Base-by-base conservation (phyloP, 2,797 vertebrate genomes). In the Falco cherrug region DNA sequence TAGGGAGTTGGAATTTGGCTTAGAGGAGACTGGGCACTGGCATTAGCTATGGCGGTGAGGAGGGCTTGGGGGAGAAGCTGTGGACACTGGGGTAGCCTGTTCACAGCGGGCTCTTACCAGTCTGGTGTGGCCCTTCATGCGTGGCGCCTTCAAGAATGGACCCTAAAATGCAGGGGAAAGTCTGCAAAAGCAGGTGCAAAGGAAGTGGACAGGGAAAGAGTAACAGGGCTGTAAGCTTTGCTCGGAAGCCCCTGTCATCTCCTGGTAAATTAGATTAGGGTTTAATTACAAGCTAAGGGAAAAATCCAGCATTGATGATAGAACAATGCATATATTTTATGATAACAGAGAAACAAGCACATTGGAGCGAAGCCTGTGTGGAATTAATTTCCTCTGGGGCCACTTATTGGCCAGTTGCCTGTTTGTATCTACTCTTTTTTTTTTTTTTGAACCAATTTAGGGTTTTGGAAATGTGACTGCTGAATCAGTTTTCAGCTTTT, bases 261-360 rank as follows among this genome's bases (percentile, higher is more conserved):
- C 73, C 71, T 73, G 50, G 74, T 89, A 84, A 78, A 71, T 93
- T 87, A 83, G 45, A 87, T 69, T 89, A 89, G 33, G 31, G 29
- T 89, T 95, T 93, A 91, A 57, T 94, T 93, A 74, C 92, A 86
- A 93, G 45, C 48, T 74, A 91, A 94, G 89, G n/a, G 65, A 65
- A 59, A 81, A 93, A 86, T 84, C 71, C 85, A 29, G 90, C 76
- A 67, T 87, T 84, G 41, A 87, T 85, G 93, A 56, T 75, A 75
- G 89, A 93, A 83, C 65, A 91, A 75, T 85, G 51, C 51, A 41
- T 73, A 33, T 61, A 65, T 78, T 91, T 91, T 88, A 69, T 79
- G 90, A 43, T 43, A 96, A 88, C 61, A 61, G 53, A 57, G 61
- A 64, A 91, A 80, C 16, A 84, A 88, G 70, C 39, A 41, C 84